phyloP scores from a whole-genome alignment of 2,797 vertebrate genomes.

The Furcifer pardalis region DNA sequence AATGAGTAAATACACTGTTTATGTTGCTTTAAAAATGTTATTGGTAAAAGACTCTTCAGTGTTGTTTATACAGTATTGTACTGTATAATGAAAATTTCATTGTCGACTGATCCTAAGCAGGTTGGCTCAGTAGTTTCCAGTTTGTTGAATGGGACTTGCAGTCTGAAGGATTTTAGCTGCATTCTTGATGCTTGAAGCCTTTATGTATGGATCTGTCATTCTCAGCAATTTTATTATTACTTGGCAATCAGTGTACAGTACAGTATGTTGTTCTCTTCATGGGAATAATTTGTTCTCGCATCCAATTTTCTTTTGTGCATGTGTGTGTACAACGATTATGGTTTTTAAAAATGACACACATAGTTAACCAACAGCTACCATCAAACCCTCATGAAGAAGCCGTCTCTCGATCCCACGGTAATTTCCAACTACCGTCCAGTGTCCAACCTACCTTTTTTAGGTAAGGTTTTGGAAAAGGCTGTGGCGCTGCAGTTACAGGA shows the following conservation, averaged over 20 bases:
- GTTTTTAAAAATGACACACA: constrained; percentile 13
- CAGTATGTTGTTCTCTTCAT: not conserved
- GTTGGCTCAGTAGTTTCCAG: not conserved
- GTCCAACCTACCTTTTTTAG: too few relatives aligned
- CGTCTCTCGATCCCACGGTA: too few relatives aligned
- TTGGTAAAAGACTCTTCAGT: not conserved
- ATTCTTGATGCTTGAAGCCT: not conserved
- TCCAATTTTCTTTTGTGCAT: not conserved
- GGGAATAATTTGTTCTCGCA: not conserved
- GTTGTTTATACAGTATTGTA: too few relatives aligned
- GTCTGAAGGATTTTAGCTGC: not conserved
- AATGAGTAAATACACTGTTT: too few relatives aligned
- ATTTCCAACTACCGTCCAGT: too few relatives aligned
- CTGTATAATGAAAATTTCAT: not conserved
- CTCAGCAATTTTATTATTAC: not conserved
- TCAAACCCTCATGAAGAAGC: too few relatives aligned
- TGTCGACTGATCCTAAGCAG: not conserved
- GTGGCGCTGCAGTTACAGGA: too few relatives aligned
- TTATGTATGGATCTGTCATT: constrained; percentile 6
- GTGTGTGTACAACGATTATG: too few relatives aligned
- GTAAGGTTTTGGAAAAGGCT: too few relatives aligned
- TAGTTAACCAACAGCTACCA: constrained; percentile 11
- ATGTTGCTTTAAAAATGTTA: too few relatives aligned
- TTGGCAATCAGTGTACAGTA: constrained; percentile 14
- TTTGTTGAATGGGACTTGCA: not conserved